These are phyloP conservation scores for Hycleus phaleratus DNA, from an alignment of 1,140 invertebrate species.

Conservation along the genomic window DNA sequence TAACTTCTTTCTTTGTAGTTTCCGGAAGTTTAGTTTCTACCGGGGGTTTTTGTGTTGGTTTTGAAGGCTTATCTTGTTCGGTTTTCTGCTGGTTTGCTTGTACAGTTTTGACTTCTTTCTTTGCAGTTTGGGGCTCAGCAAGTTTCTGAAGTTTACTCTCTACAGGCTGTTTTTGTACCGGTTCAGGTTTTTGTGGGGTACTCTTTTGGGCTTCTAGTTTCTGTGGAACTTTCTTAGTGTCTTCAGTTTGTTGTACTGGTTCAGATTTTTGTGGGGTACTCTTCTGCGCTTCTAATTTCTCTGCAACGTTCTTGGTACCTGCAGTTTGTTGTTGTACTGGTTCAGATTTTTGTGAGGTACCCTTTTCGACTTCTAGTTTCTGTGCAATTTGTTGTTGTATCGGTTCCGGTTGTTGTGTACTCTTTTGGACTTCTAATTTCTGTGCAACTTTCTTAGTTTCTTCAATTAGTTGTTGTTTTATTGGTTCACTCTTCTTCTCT, in stretches of 20 bases:
- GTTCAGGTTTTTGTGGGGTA: constrained; percentile 5
- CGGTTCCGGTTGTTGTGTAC: constrained; percentile 7
- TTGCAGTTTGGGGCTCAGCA: too few species aligned
- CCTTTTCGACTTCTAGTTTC: constrained; percentile 15
- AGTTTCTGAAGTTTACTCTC: too few species aligned
- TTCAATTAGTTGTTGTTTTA: background rate
- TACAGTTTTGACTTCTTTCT: constrained; percentile 16
- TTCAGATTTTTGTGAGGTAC: constrained; percentile 9
- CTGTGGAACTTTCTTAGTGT: constrained; percentile 1
- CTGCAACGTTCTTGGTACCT: too few species aligned
- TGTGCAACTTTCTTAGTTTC: background rate
- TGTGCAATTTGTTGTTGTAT: background rate
- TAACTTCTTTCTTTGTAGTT: constrained; percentile 1
- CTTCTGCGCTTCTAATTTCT: background rate
- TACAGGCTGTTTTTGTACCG: background rate
- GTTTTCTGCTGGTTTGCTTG: background rate
- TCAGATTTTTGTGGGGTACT: background rate
- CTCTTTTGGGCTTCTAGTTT: constrained; percentile 17
- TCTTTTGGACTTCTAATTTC: constrained; percentile 16
- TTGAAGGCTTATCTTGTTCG: background rate
- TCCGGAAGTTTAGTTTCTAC: constrained; percentile 8
- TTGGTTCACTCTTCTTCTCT: background rate
- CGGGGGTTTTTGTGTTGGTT: constrained; percentile 18
- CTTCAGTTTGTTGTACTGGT: constrained; percentile 1
- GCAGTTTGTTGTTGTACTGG: background rate